phyloP scores from a whole-genome alignment of 2,113 vertebrate species.

The Platysternon megacephalum region DNA sequence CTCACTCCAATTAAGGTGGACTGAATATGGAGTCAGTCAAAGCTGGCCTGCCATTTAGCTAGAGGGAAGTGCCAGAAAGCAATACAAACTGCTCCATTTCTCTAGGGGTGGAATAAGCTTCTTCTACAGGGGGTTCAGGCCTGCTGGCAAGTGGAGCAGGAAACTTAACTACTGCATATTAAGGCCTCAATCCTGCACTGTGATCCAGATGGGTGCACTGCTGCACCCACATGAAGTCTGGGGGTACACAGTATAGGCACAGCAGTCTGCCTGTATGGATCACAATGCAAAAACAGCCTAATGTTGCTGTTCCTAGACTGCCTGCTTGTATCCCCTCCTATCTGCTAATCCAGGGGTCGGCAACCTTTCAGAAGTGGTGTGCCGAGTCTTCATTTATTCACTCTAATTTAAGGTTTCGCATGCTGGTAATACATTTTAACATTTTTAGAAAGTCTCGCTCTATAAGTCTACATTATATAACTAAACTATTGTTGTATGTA shows the following conservation, averaged over 20 bases:
- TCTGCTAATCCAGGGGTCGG: no score
- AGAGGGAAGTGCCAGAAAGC: not conserved
- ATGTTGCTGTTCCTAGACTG: not conserved
- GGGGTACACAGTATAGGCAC: not conserved
- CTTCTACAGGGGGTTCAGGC: not conserved
- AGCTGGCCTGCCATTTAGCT: not conserved
- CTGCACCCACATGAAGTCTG: not conserved
- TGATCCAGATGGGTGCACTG: not conserved
- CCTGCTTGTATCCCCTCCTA: no score
- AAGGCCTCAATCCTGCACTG: not conserved
- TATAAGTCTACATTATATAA: no score
- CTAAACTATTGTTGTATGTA: no score
- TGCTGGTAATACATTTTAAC: no score
- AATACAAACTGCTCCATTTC: fast-evolving
- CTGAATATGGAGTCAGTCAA: not conserved
- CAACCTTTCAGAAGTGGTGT: no score
- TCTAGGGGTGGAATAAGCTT: not conserved
- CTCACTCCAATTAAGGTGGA: not conserved
- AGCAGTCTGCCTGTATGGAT: not conserved
- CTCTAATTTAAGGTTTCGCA: no score
- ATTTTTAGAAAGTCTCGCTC: no score
- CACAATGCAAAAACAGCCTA: not conserved
- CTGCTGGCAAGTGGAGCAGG: not conserved
- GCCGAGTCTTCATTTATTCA: no score
- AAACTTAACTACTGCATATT: not conserved